A percentile compares a stretch with the other conserved stretches of the same genome.
Evolutionary conservation across 1,140 invertebrate genomes (phyloP).

Genomic region (Zelostemma sp.): DNA sequence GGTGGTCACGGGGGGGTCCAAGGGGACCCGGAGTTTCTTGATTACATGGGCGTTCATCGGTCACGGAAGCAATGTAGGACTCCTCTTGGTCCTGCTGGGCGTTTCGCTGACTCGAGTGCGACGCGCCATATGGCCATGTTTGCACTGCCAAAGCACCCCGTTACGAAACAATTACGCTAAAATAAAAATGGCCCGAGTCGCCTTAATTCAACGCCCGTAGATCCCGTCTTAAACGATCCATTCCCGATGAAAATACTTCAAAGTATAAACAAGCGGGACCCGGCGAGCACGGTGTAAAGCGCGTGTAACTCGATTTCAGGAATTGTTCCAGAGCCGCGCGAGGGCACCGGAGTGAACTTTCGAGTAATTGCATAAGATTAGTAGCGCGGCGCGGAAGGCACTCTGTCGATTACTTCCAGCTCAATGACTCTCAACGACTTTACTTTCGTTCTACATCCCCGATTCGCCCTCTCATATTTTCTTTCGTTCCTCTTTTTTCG

Average conservation of each 20-base stretch:
- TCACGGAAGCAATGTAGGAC: slow-evolving; percentile 24
- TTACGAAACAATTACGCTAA: slow-evolving; percentile 65
- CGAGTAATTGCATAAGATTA: slow-evolving; percentile 72
- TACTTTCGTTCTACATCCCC: slow-evolving; percentile 64
- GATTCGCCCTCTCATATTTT: slow-evolving; percentile 43
- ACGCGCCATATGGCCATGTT: slow-evolving; percentile 55
- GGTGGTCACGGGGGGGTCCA: slow-evolving; percentile 59
- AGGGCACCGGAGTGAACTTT: slow-evolving; percentile 69
- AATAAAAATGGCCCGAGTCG: slow-evolving; percentile 43
- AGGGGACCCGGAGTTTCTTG: slow-evolving; percentile 58
- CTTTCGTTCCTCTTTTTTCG: slow-evolving; percentile 31
- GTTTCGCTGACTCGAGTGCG: slow-evolving; percentile 40
- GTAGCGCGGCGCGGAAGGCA: slow-evolving; percentile 64
- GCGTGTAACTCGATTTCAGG: slow-evolving; percentile 63
- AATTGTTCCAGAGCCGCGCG: slow-evolving; percentile 61
- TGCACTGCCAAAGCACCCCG: slow-evolving; percentile 45
- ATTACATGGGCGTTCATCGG: slow-evolving; percentile 67
- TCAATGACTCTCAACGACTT: slow-evolving; percentile 69
- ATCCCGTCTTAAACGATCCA: slow-evolving; percentile 2
- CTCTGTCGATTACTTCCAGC: slow-evolving; percentile 70
- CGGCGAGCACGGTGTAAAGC: slow-evolving; percentile 22
- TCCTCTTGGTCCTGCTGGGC: slow-evolving; percentile 41
- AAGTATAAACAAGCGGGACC: too few species aligned
- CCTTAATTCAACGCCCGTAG: slow-evolving; percentile 3
- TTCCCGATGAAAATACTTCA: neutral